phyloP scores from a whole-genome alignment of 2,888 invertebrate genomes.

The Bombylius major region DNA sequence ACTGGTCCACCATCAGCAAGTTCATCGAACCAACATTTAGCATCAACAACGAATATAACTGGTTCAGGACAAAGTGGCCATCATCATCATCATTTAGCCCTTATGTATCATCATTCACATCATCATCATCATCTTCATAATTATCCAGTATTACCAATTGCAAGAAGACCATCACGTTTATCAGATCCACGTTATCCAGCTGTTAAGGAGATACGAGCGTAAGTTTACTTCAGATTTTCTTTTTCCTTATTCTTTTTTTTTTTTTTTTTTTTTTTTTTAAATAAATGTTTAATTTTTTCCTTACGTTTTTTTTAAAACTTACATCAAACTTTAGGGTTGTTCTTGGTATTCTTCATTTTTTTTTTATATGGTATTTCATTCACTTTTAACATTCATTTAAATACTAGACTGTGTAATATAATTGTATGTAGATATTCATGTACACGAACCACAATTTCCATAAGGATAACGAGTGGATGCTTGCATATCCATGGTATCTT shows the following conservation, averaged over 20 bases:
- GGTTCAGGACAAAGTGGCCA: slow-evolving; percentile 21
- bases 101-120: slow-evolving; percentile 28
- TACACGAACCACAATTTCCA: no score
- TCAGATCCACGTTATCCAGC: slow-evolving; percentile 15
- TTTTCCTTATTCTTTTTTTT: background rate
- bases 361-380: no score
- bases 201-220: slow-evolving; percentile 13
- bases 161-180: slow-evolving; percentile 31
- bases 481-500: no score
- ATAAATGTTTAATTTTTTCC: background rate
- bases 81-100: slow-evolving; percentile 29
- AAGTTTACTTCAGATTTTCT: background rate
- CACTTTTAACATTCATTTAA: no score
- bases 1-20: slow-evolving; percentile 8
- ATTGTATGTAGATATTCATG: no score
- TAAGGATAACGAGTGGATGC: no score
- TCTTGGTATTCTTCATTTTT: no score
- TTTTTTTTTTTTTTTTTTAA: background rate
- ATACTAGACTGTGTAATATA: no score
- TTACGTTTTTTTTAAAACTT: background rate
- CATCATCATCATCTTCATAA: slow-evolving; percentile 33
- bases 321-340: no score
- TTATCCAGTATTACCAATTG: slow-evolving; percentile 33
- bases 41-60: slow-evolving; percentile 1
- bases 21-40: slow-evolving; percentile 10